These are phyloP conservation scores for Amia ocellicauda DNA, from an alignment of 2,113 vertebrate species.

Conservation along the genomic window DNA sequence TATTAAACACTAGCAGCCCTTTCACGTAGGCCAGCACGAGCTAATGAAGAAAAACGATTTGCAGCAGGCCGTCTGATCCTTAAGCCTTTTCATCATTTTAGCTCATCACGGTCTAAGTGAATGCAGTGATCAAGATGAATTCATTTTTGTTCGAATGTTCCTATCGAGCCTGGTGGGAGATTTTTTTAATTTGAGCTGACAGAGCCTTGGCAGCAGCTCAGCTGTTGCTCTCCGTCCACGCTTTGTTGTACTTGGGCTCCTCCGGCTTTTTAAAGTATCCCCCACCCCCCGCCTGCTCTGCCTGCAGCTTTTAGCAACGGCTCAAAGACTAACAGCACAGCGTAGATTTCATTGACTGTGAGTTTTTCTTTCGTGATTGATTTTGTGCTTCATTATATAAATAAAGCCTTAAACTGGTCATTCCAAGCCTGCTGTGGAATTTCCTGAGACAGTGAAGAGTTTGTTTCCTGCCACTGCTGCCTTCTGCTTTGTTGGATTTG, in stretches of 20 bases:
- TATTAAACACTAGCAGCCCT: neutral
- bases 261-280: too few relatives aligned
- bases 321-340: too few relatives aligned
- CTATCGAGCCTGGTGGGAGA: slow-evolving; percentile 9
- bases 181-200: slow-evolving; percentile 26
- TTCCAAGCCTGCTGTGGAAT: too few relatives aligned
- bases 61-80: slow-evolving; percentile 34
- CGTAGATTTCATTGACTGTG: too few relatives aligned
- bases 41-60: slow-evolving; percentile 44
- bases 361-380: too few relatives aligned
- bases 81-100: slow-evolving; percentile 42
- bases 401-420: too few relatives aligned
- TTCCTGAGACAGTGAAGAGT: too few relatives aligned
- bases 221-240: neutral
- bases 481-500: too few relatives aligned
- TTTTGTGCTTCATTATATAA: too few relatives aligned
- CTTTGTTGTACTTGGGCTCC: neutral
- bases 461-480: too few relatives aligned
- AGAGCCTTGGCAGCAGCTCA: slow-evolving; percentile 4
- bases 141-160: slow-evolving; percentile 23
- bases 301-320: too few relatives aligned
- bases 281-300: too few relatives aligned
- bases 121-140: slow-evolving; percentile 31
- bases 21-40: neutral
- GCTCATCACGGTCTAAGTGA: slow-evolving; percentile 30